These are phyloP conservation scores for Hydriomena furcata DNA, from an alignment of 2,888 invertebrate species.

Conservation along the genomic window DNA sequence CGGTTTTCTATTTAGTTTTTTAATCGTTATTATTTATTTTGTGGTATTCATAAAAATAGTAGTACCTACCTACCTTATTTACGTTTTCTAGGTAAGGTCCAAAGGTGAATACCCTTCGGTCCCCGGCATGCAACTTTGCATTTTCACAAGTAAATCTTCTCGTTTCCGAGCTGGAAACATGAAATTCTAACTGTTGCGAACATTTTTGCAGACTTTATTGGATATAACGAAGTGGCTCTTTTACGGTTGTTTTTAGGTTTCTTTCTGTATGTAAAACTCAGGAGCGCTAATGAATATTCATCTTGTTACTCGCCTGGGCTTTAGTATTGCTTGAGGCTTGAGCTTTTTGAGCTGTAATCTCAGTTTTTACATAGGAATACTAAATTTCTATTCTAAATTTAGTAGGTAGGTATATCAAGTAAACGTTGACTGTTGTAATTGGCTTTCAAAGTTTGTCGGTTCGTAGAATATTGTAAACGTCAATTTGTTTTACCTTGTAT, in stretches of 20 bases:
- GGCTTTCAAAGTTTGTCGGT: too few species aligned
- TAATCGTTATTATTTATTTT: too few species aligned
- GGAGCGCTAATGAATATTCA: constrained; percentile 20
- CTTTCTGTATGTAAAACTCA: constrained; percentile 10
- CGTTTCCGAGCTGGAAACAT: constrained; percentile 27
- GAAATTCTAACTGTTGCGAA: constrained; percentile 16
- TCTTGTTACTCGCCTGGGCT: constrained; percentile 1
- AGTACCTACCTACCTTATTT: too few species aligned
- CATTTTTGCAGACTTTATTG: constrained; percentile 27
- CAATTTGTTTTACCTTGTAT: too few species aligned
- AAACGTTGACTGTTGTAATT: too few species aligned
- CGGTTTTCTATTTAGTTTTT: too few species aligned
- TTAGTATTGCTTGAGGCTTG: neutral
- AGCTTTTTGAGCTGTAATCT: neutral
- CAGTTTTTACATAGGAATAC: neutral
- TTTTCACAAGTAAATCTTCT: constrained; percentile 32
- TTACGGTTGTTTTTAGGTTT: constrained; percentile 11
- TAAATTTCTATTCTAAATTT: neutral
- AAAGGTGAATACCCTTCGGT: constrained; percentile 3
- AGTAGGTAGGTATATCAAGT: too few species aligned
- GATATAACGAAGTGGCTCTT: constrained; percentile 22
- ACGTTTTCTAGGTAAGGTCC: neutral
- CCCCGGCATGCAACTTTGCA: constrained; percentile 25
- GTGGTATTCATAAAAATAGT: too few species aligned
- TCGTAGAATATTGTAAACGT: too few species aligned